Percentiles rank a stretch among this genome's conserved stretches.
phyloP scores from a whole-genome alignment of 2,113 vertebrate genomes.

The Neogale vison region DNA sequence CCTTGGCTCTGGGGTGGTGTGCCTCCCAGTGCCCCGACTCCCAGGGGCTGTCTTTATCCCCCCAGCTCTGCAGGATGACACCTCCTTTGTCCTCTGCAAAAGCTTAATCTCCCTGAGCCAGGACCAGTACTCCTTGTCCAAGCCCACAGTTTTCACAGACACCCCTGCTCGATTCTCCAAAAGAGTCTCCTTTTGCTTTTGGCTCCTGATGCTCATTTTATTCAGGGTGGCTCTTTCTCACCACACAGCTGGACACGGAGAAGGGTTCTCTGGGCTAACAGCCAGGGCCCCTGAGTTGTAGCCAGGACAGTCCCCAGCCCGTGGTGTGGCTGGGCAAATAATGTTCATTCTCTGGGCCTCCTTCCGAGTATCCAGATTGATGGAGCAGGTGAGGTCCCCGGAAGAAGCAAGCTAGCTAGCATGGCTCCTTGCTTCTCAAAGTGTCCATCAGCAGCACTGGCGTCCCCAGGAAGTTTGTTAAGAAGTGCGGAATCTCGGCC shows the following conservation, averaged over 20 bases:
- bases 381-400: not conserved
- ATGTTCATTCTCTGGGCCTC: not conserved
- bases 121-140: not conserved
- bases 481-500: not conserved
- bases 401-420: not conserved
- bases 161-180: not conserved
- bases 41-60: no score
- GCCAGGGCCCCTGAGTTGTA: not conserved
- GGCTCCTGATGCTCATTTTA: not conserved
- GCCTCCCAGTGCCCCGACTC: not conserved
- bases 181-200: not conserved
- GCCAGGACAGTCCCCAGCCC: not conserved
- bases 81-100: not conserved
- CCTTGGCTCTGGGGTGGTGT: not conserved
- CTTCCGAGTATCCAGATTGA: not conserved
- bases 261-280: not conserved
- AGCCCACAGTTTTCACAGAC: fast-evolving
- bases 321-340: not conserved
- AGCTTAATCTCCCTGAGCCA: not conserved
- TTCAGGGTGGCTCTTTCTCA: not conserved
- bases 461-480: not conserved
- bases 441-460: not conserved
- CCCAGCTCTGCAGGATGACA: not conserved
- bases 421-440: not conserved
- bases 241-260: not conserved